A percentile compares a stretch with the other conserved stretches of the same genome.
Conservation (phyloP, 2,113 vertebrate genomes). For the Malurus elegans region DNA sequence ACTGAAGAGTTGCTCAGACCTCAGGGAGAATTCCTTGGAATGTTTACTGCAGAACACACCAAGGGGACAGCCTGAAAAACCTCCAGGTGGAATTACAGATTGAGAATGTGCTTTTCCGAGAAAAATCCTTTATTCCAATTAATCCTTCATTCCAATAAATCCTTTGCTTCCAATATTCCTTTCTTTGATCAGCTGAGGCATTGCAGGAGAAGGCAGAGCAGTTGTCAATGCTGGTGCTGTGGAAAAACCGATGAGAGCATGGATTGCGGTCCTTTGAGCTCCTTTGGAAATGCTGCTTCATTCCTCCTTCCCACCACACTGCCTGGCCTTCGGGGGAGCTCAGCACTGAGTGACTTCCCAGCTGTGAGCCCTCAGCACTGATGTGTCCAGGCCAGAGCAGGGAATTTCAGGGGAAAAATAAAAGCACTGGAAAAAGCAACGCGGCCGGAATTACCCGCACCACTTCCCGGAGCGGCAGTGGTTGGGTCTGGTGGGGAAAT, state of each 20-base stretch:
- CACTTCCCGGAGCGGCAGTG: neutral
- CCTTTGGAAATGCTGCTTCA: neutral
- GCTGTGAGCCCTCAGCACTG: neutral
- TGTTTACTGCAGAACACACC: neutral
- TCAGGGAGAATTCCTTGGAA: neutral
- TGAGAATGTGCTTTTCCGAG: neutral
- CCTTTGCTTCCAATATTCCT: neutral
- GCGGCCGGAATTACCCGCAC: neutral
- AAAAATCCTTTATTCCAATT: neutral
- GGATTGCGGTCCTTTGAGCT: neutral
- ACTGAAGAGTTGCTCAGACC: neutral
- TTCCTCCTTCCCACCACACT: neutral
- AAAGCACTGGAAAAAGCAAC: slow-evolving; percentile 22
- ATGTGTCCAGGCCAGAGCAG: neutral
- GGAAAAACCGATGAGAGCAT: neutral
- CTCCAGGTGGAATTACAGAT: rapidly evolving
- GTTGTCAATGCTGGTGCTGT: neutral
- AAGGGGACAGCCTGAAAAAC: neutral
- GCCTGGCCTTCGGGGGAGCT: neutral
- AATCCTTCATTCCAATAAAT: neutral
- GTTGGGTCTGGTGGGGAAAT: neutral
- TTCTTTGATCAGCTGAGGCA: neutral
- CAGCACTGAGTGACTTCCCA: slow-evolving; percentile 1
- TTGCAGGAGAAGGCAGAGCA: neutral
- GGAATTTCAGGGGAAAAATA: neutral